These are phyloP conservation scores for Ennomos quercinarius DNA, from an alignment of 2,888 invertebrate species.

Conservation along the genomic window DNA sequence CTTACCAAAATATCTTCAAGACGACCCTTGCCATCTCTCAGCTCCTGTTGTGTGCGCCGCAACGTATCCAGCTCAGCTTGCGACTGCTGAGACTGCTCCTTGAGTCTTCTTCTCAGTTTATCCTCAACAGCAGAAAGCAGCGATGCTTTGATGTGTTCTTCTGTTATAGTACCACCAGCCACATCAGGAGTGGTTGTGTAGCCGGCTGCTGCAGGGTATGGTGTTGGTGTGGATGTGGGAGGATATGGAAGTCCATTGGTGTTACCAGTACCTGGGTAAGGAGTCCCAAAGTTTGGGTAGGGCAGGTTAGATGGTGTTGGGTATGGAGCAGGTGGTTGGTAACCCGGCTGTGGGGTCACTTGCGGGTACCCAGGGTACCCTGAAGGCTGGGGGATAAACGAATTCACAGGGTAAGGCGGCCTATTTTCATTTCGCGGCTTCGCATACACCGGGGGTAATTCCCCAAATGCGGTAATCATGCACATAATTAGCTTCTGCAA, in stretches of 20 bases:
- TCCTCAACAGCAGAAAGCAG: constrained; percentile 98
- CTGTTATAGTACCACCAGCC: constrained; percentile 93
- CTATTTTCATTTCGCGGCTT: constrained; percentile 87
- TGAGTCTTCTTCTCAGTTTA: constrained; percentile 93
- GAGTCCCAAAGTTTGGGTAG: constrained; percentile 81
- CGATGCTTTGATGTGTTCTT: constrained; percentile 97
- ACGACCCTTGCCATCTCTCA: constrained; percentile 93
- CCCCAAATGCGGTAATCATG: constrained; percentile 96
- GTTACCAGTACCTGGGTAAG: constrained; percentile 66
- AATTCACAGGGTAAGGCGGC: constrained; percentile 85
- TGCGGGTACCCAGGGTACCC: constrained; percentile 73
- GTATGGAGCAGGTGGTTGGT: constrained; percentile 71
- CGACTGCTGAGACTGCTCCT: constrained; percentile 95
- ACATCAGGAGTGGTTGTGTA: constrained; percentile 68
- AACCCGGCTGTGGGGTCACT: constrained; percentile 60
- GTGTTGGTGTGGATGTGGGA: constrained; percentile 54
- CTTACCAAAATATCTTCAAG: constrained; percentile 92
- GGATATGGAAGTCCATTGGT: constrained; percentile 62
- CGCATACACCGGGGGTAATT: constrained; percentile 97
- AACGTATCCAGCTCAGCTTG: constrained; percentile 97
- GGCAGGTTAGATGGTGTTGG: constrained; percentile 75
- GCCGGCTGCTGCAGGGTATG: constrained; percentile 62
- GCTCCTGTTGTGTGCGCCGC: constrained; percentile 93
- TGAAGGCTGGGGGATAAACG: constrained; percentile 76
- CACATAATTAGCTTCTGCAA: constrained; percentile 95